Evolutionary conservation across 2,113 vertebrate species (phyloP), one percentile per base, ranked within the genome.

Genomic region (Toxotes chatareus): DNA sequence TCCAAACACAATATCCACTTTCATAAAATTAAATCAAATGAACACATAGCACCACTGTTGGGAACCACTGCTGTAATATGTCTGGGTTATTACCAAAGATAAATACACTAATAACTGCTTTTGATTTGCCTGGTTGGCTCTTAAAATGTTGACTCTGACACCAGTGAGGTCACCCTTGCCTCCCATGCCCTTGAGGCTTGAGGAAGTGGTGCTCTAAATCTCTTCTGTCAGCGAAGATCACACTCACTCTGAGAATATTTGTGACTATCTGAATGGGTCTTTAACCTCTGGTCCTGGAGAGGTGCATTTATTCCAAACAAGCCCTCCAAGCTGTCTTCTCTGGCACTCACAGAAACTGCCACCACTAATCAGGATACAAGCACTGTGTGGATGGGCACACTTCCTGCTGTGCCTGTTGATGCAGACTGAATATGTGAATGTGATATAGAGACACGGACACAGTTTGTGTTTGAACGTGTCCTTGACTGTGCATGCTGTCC

Each of bases 311-410:
- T 88, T 92, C 75, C 77, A 86, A 85, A 89, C 84, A 80, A 91
- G 86, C 79, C 70, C 83, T 87, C 75, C 73, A 64, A 83, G 82
- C 87, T 81, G 85, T 85, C 83, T 73, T 76, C 59, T 53, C 75
- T 84, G 88, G 89, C 86, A 83, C 84, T 64, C 64, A 21, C 65
- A 63, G 82, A 71, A 80, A 68, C 80, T 82, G 85, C 73, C 82
- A 86, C 74, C 76, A 77, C 90, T 93, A 93, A 94, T 94, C 90
- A 94, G 90, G 84, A 83, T 11, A 38, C 65, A 34, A 74, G 81
- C 66, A 36, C 76, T 36, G 55, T 46, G 80, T 57, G 83, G 31
- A 81, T 31, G 51, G 65, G 74, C 73, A 66, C 73, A n/a, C 74
- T 70, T 89, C 86, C 89, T 81, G 75, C 87, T 59, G 80, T 1